Base-by-base conservation (phyloP, 2,797 vertebrate genomes). In the Poliocrania exsul region DNA sequence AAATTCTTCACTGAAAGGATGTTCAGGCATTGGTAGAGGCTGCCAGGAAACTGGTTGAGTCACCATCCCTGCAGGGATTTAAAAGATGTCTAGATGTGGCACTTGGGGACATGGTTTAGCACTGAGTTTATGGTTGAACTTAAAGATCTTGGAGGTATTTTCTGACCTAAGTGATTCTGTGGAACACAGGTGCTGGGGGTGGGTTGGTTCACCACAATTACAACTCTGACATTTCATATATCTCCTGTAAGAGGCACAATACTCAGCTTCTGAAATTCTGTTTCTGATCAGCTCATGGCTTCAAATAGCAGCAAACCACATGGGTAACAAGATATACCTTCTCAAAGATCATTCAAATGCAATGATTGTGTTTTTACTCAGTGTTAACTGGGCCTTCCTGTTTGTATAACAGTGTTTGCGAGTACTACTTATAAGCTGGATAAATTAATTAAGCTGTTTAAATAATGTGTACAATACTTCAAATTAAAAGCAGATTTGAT, bases 401-500 rank as follows among this genome's bases (percentile, higher is more conserved):
- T 75, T 85, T 83, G 38, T 51, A 28, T 5, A 92, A 33, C 42
- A 37, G 24, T 57, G 33, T 89, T 87, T 85, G 53, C 61, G 73
- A 80, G 69, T 24, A 23, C 40, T 51, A 2, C 46, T 74, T 50
- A 46, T 62, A 42, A 78, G 51, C 72, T 50, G 50, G 44, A 6
- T 46, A 81, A 61, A 9, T 77, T 93, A 85, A 92, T 90, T 86
- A 91, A 88, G 70, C 35, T 78, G 73, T 93, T 92, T 80, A 90
- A 88, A 81, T 71, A 67, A 53, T 26, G 42, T 88, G 58, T 82
- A 49, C 37, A 70, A 29, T 93, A 66, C 50, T 86, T 69, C 66
- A 93, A 91, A 92, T 86, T 81, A 86, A 79, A 93, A 92, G 50
- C 66, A 75, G 83, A 38, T 72, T 95, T 94, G 38, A 66, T 61